These are phyloP conservation scores for Tanytarsus gracilentus DNA, from an alignment of 2,888 invertebrate genomes.

Conservation along the genomic window DNA sequence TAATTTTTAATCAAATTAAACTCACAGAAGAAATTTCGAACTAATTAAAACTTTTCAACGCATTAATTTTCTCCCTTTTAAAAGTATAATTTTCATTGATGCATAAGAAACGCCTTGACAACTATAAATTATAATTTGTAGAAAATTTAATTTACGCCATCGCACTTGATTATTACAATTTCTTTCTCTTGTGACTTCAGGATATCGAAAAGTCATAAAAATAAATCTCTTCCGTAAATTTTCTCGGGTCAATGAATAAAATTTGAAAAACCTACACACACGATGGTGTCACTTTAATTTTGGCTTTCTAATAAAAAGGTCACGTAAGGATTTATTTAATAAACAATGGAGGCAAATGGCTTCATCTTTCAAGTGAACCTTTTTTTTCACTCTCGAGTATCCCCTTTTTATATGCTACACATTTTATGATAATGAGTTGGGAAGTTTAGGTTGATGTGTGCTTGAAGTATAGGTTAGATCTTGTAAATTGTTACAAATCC, in stretches of 20 bases:
- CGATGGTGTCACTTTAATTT: conserved; percentile 6
- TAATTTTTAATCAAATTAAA: no score
- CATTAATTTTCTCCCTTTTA: no score
- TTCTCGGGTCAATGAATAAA: neutral
- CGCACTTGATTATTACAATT: no score
- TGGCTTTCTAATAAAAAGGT: conserved; percentile 6
- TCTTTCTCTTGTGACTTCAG: no score
- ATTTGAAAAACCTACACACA: neutral
- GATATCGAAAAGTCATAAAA: neutral
- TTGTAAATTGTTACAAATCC: neutral
- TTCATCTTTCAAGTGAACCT: no score
- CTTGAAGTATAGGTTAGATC: neutral
- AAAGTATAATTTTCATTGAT: no score
- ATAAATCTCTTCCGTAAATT: neutral
- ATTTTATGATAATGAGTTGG: neutral
- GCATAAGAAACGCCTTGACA: no score
- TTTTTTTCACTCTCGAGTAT: no score
- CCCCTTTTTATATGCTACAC: neutral
- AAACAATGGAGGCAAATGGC: conserved; percentile 1
- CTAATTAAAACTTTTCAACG: no score
- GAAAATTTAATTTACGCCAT: no score
- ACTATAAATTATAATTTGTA: no score
- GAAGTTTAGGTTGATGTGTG: neutral
- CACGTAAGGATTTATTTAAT: conserved; percentile 3
- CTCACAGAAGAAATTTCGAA: no score